These are phyloP conservation scores for Brachypteracias leptosomus DNA, from an alignment of 2,113 vertebrate genomes.

Conservation along the genomic window DNA sequence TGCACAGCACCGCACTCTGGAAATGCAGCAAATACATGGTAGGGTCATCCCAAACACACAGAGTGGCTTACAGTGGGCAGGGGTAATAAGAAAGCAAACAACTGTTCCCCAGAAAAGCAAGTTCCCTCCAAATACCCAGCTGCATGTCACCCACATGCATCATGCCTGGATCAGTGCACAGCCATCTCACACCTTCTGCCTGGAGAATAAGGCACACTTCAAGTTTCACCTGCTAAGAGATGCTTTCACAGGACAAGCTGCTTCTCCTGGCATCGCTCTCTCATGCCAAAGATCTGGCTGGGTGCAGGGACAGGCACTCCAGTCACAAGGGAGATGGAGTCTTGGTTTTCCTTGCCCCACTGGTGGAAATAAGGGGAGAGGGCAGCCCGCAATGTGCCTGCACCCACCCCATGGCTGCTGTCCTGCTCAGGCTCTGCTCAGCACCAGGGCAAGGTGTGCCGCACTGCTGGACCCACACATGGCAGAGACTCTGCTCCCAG, in stretches of 20 bases:
- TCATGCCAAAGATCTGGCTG: not conserved
- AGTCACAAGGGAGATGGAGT: not conserved
- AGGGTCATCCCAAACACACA: not conserved
- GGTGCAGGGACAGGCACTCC: not conserved
- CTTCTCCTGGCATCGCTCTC: not conserved
- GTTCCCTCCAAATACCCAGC: not conserved
- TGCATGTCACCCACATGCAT: not conserved
- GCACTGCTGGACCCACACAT: rapidly evolving
- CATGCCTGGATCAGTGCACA: not conserved
- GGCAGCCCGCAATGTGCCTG: not conserved
- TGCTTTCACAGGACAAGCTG: not conserved
- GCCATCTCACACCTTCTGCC: not conserved
- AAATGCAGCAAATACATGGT: not conserved
- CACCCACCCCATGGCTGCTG: rapidly evolving
- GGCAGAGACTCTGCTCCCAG: not conserved
- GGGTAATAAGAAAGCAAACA: not conserved
- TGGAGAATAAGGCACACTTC: not conserved
- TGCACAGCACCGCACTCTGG: not conserved
- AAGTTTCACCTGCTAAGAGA: not conserved
- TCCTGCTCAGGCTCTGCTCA: not conserved
- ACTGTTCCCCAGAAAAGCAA: not conserved
- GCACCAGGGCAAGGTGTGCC: not conserved
- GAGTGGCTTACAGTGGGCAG: not conserved
- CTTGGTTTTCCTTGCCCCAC: not conserved
- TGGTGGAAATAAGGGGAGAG: not conserved